Conservation (phyloP, 2,797 vertebrate species). For the Potorous gilbertii region DNA sequence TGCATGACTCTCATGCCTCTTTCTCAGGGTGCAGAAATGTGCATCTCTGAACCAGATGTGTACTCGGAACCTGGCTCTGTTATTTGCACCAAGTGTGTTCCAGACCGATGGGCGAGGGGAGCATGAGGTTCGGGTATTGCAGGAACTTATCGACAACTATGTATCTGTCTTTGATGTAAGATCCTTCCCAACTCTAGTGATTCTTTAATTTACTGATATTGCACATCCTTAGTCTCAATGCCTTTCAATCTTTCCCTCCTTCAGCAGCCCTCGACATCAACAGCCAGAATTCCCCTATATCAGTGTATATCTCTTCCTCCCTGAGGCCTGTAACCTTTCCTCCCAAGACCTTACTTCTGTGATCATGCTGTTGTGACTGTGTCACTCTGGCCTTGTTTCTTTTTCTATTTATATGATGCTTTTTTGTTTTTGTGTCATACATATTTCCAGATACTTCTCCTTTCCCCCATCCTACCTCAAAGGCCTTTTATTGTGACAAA, state of each 20-base stretch:
- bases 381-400: not conserved
- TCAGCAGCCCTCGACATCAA: not conserved
- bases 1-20: not conserved
- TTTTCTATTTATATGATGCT: not conserved
- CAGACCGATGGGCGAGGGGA: conserved; percentile 97
- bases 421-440: not conserved
- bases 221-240: not conserved
- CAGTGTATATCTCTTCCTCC: not conserved
- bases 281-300: not conserved
- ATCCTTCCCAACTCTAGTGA: not conserved
- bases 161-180: conserved; percentile 94
- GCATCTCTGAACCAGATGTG: conserved; percentile 97
- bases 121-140: conserved; percentile 95
- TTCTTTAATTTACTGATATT: not conserved
- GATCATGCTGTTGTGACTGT: not conserved
- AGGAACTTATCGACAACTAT: conserved; percentile 97
- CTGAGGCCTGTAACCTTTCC: not conserved
- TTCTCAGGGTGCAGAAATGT: conserved; percentile 94
- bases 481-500: not conserved
- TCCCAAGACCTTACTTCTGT: not conserved
- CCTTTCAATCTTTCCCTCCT: not conserved
- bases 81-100: conserved; percentile 97
- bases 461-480: not conserved
- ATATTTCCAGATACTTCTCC: not conserved
- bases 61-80: conserved; percentile 95